Evolutionary conservation across 2,113 vertebrate genomes (phyloP).

Genomic region (Ranitomeya variabilis): DNA sequence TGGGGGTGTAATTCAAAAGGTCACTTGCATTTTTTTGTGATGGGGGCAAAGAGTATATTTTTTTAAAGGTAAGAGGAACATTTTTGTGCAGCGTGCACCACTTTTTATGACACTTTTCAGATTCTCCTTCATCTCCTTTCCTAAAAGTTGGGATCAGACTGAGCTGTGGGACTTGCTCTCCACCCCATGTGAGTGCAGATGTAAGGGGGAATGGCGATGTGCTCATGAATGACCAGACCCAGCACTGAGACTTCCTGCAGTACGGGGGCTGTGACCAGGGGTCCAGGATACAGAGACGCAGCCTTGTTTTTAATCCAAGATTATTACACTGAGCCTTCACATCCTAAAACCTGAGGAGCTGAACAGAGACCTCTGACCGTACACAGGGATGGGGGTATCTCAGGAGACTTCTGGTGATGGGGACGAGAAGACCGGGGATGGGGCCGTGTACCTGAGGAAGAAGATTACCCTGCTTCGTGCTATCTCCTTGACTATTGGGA

Average conservation of each 20-base stretch:
- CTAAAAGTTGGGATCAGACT: neutral
- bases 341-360: neutral
- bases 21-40: too few relatives aligned
- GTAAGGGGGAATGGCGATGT: neutral
- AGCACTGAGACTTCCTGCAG: neutral
- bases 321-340: neutral
- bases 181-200: neutral
- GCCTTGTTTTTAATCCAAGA: neutral
- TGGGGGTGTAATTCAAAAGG: too few relatives aligned
- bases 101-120: too few relatives aligned
- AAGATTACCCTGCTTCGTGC: conserved; percentile 71
- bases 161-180: neutral
- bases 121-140: too few relatives aligned
- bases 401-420: neutral
- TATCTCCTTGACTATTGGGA: conserved; percentile 72
- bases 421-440: neutral
- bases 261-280: neutral
- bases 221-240: conserved; percentile 8
- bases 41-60: too few relatives aligned
- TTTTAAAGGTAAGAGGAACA: too few relatives aligned
- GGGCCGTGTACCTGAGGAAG: conserved; percentile 64
- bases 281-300: neutral
- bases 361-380: neutral
- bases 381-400: conserved; percentile 21
- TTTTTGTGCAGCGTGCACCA: too few relatives aligned